Conservation (phyloP, 2,797 vertebrate species). For the Ispidina picta region DNA sequence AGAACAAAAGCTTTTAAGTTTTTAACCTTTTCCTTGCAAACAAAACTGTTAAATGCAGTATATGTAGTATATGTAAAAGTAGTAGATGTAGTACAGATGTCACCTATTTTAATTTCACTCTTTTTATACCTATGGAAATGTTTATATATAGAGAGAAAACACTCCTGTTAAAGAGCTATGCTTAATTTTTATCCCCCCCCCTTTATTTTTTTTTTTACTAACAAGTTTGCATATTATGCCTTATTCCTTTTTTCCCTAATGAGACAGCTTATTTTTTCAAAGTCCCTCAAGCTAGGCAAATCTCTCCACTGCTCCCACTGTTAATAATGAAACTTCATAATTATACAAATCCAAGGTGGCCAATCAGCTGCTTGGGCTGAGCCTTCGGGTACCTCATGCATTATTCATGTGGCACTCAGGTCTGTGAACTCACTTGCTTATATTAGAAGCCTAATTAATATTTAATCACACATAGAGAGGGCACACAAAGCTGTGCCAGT, state of each 20-base stretch:
- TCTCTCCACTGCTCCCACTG: slow-evolving; percentile 81
- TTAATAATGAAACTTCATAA: slow-evolving; percentile 89
- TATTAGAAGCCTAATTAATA: slow-evolving; percentile 88
- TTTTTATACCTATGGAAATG: slow-evolving; percentile 30
- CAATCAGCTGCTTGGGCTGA: slow-evolving; percentile 83
- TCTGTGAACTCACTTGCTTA: slow-evolving; percentile 82
- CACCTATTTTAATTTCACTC: slow-evolving; percentile 54
- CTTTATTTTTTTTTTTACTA: slow-evolving; percentile 65
- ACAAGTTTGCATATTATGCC: slow-evolving; percentile 86
- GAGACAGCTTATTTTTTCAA: slow-evolving; percentile 86
- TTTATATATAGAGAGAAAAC: slow-evolving; percentile 30
- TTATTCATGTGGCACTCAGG: slow-evolving; percentile 80
- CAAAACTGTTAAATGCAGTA: background rate
- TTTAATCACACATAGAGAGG: slow-evolving; percentile 82
- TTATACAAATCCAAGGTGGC: slow-evolving; percentile 87
- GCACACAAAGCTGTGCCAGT: slow-evolving; percentile 68
- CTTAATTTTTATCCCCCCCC: slow-evolving; percentile 61
- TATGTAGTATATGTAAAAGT: too few species aligned
- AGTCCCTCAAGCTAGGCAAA: slow-evolving; percentile 86
- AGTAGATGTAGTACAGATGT: background rate
- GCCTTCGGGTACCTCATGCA: slow-evolving; percentile 84
- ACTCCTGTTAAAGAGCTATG: slow-evolving; percentile 58
- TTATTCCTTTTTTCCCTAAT: slow-evolving; percentile 83
- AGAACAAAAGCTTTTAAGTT: slow-evolving; percentile 75
- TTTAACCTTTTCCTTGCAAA: background rate